Evolutionary conservation across 30 jellyfish, hydroid and myxozoan genomes (phyloP), one percentile per base, ranked within the genome.

Genomic region (Morbakka virulenta): DNA sequence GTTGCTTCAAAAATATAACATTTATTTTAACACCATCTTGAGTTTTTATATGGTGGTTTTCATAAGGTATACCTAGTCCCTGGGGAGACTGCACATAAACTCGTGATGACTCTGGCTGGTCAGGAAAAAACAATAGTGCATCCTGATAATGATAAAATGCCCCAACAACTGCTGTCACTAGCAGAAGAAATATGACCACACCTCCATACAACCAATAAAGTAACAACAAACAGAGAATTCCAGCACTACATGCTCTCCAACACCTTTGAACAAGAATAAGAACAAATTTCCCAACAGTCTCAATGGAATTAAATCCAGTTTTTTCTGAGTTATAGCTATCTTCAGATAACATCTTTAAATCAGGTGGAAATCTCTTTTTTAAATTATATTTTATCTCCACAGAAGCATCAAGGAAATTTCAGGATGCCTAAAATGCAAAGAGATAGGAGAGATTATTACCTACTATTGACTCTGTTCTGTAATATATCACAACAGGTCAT

Each of bases 101-200:
- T 35, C 97, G 31, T 12, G 97, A 89, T 21, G 93, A 84, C 52
- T 89, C 97, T 28, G 97, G 97, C 69, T 89, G 97, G 67, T 89
- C 96, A 52, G 97, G 97, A 70, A 89, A 89, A 77, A 73, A 89
- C 70, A 89, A 52, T n/a, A 89, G 63, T 26, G 95, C 95, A 77
- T 89, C 97, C 72, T 89, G 97, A 22, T 85, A 89, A 72, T 89
- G 97, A 72, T 74, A 89, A 77, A 89, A 89, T 30, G 97, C 97
- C 32, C 97, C 97, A 29, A 83, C 77, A 2, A 89, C 35, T 1
- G 97, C 97, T 62, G 87, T 49, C 0, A 82, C 89, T 12, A 89
- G 67, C 14, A 89, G 71, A 28, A 89, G 35, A 29, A 89, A 76
- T 29, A 92, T 89, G 28, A 78, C 87, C 24, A 84, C 53, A 0